phyloP scores from a whole-genome alignment of 64 coral and sea anemone genomes.

The Pachyseris speciosa region DNA sequence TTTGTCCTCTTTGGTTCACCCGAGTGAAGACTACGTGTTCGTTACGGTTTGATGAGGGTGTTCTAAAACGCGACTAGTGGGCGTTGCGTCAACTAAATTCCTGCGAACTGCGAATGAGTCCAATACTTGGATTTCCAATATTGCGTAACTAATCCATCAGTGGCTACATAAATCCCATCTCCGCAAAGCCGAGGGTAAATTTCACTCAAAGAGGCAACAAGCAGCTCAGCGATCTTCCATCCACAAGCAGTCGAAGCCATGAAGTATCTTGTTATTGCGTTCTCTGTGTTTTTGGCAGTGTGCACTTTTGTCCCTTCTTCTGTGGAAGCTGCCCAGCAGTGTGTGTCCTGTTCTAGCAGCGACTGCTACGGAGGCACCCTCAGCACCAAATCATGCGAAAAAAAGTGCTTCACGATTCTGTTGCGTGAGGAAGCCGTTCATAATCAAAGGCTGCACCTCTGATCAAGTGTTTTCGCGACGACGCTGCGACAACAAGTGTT shows the following conservation, averaged over 20 bases:
- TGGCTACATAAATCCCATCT: neutral
- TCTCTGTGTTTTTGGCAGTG: neutral
- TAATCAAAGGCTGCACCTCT: neutral
- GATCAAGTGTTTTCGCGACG: neutral
- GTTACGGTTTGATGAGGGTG: no score
- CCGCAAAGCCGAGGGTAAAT: neutral
- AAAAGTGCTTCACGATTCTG: neutral
- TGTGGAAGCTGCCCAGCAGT: neutral
- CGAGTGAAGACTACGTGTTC: no score
- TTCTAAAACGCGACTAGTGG: neutral
- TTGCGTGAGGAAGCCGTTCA: neutral
- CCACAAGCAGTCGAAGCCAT: neutral
- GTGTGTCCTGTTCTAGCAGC: neutral
- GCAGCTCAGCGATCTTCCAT: neutral
- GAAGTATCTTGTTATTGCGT: neutral
- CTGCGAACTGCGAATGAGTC: no score
- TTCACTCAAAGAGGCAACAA: neutral
- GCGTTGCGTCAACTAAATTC: neutral
- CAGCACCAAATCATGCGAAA: neutral
- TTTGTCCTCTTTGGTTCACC: no score
- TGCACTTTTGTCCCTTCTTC: neutral
- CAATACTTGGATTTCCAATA: neutral
- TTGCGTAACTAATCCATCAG: neutral
- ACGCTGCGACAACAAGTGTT: neutral
- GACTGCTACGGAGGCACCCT: neutral